Conservation (phyloP, 2,797 vertebrate genomes). For the Dallia pectoralis region DNA sequence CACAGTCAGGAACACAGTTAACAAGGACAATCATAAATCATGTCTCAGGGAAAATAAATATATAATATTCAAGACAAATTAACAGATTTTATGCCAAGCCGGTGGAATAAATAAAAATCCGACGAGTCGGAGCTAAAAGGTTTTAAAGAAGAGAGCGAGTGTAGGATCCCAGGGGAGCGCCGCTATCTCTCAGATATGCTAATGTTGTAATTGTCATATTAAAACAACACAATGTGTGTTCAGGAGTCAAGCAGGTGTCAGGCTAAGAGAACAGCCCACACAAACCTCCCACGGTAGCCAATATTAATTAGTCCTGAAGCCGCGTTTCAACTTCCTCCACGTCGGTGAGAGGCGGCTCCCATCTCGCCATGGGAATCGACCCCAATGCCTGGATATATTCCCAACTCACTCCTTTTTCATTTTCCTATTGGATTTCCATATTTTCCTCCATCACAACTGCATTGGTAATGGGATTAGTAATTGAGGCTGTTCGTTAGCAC, state of each 20-base stretch:
- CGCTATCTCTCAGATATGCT: constrained; percentile 76
- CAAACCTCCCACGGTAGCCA: constrained; percentile 62
- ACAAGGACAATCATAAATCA: constrained; percentile 49
- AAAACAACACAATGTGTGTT: constrained; percentile 77
- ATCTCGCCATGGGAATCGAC: constrained; percentile 62
- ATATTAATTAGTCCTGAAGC: constrained; percentile 74
- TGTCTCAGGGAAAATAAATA: constrained; percentile 36
- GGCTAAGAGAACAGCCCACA: constrained; percentile 70
- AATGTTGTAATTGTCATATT: constrained; percentile 79
- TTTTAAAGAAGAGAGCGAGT: constrained; percentile 65
- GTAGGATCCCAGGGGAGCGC: constrained; percentile 67
- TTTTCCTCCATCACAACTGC: constrained; percentile 60
- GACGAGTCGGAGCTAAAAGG: constrained; percentile 65
- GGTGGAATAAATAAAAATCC: constrained; percentile 64
- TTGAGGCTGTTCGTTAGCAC: constrained; percentile 68
- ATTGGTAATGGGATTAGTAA: constrained; percentile 69
- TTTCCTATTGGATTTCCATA: constrained; percentile 66
- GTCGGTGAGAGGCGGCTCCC: neutral
- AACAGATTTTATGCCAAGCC: constrained; percentile 64
- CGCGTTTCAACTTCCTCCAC: constrained; percentile 63
- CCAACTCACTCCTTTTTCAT: constrained; percentile 43
- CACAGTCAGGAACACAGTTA: constrained; percentile 34
- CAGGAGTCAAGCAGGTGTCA: constrained; percentile 80
- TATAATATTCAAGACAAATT: constrained; percentile 42
- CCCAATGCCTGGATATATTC: constrained; percentile 54